Evolutionary conservation across 2,113 vertebrate species (phyloP).

Genomic region (Scomber colias): DNA sequence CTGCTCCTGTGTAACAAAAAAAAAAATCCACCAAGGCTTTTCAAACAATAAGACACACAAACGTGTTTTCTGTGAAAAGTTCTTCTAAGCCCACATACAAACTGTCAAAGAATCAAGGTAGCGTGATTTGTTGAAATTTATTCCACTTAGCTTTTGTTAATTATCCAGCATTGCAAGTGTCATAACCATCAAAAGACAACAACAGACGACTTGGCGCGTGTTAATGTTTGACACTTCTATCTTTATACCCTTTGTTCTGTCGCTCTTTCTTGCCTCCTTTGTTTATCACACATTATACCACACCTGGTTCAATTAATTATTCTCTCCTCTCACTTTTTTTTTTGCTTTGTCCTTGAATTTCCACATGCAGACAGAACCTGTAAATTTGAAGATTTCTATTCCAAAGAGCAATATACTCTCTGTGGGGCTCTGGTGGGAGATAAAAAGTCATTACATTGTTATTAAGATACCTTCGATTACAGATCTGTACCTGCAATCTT

Average conservation of each 20-base stretch:
- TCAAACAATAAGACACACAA: conserved; percentile 55
- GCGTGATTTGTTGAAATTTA: conserved; percentile 51
- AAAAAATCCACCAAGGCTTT: conserved; percentile 32
- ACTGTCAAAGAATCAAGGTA: conserved; percentile 70
- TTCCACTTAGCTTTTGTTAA: conserved; percentile 73
- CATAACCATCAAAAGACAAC: conserved; percentile 79
- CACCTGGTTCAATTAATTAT: conserved; percentile 69
- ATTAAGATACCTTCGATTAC: background rate
- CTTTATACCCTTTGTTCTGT: conserved; percentile 73
- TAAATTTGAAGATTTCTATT: conserved; percentile 26
- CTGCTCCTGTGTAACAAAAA: background rate
- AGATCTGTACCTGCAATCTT: background rate
- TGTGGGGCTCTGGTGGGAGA: background rate
- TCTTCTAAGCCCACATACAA: conserved; percentile 38
- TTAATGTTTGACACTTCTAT: conserved; percentile 74
- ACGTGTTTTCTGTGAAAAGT: conserved; percentile 51
- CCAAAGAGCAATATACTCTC: background rate
- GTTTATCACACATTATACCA: conserved; percentile 71
- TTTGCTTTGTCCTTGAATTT: conserved; percentile 56
- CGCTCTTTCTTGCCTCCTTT: conserved; percentile 58
- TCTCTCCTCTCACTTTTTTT: conserved; percentile 49
- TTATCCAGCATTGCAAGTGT: conserved; percentile 74
- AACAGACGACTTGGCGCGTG: conserved; percentile 67
- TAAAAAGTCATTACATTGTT: conserved; percentile 4
- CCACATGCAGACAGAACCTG: conserved; percentile 35